phyloP scores from a whole-genome alignment of 2,888 invertebrate genomes.

The Dorcus parallelipipedus region DNA sequence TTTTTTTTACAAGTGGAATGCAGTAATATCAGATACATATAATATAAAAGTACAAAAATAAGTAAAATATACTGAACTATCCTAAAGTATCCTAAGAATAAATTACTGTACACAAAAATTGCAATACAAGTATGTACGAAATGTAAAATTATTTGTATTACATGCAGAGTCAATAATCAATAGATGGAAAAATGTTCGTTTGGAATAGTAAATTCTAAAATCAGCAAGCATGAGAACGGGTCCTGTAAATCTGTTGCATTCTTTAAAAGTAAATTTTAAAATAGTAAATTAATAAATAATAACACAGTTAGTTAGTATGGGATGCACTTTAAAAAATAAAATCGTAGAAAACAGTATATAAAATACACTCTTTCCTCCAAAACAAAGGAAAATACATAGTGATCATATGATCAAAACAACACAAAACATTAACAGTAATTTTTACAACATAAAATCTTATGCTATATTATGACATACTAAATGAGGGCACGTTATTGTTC shows the following conservation, averaged over 20 bases:
- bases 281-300: too few relatives aligned
- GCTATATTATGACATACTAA: not conserved
- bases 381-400: not conserved
- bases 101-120: constrained; percentile 24
- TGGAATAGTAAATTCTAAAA: not conserved
- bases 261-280: too few relatives aligned
- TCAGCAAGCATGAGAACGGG: not conserved
- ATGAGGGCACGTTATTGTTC: not conserved
- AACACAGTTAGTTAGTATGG: too few relatives aligned
- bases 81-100: constrained; percentile 20
- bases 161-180: not conserved
- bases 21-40: too few relatives aligned
- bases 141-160: not conserved
- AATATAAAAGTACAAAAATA: too few relatives aligned
- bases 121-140: constrained; percentile 14
- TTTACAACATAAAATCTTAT: not conserved
- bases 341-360: not conserved
- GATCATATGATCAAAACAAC: not conserved
- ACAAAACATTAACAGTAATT: not conserved
- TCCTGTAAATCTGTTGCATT: too few relatives aligned
- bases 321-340: not conserved
- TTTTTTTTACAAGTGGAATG: too few relatives aligned
- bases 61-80: not conserved
- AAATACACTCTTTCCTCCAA: not conserved
- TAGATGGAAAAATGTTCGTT: not conserved